phyloP scores from a whole-genome alignment of 2,888 invertebrate genomes.

The Aphidoletes aphidimyza region DNA sequence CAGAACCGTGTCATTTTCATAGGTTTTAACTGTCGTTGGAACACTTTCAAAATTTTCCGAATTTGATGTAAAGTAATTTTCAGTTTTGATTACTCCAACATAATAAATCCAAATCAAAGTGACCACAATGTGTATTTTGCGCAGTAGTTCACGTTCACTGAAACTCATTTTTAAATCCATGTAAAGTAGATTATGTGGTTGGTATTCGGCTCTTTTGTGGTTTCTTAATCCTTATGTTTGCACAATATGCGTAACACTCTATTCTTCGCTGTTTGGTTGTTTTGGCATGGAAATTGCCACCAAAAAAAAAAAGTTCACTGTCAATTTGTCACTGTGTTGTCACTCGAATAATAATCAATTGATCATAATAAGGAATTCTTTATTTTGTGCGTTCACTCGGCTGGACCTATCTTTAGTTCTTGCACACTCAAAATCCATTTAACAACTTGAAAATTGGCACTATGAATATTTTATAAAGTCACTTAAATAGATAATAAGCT shows the following conservation, averaged over 20 bases:
- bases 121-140: not conserved
- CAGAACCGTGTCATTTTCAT: constrained; percentile 80
- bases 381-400: too few relatives aligned
- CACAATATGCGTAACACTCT: too few relatives aligned
- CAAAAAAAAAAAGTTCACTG: too few relatives aligned
- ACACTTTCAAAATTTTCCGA: constrained; percentile 72
- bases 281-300: not conserved
- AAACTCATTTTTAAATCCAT: not conserved
- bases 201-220: not conserved
- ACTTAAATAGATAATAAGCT: too few relatives aligned
- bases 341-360: too few relatives aligned
- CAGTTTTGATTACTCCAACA: not conserved
- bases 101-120: constrained; percentile 7
- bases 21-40: constrained; percentile 79
- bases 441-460: too few relatives aligned
- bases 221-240: constrained; percentile 21
- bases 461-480: too few relatives aligned
- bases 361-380: too few relatives aligned
- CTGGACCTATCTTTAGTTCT: too few relatives aligned
- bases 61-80: not conserved
- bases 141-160: not conserved
- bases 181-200: not conserved
- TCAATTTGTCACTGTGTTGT: too few relatives aligned
- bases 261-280: not conserved
- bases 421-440: too few relatives aligned